Conservation (phyloP, 2,113 vertebrate species). For the Cavia porcellus region DNA sequence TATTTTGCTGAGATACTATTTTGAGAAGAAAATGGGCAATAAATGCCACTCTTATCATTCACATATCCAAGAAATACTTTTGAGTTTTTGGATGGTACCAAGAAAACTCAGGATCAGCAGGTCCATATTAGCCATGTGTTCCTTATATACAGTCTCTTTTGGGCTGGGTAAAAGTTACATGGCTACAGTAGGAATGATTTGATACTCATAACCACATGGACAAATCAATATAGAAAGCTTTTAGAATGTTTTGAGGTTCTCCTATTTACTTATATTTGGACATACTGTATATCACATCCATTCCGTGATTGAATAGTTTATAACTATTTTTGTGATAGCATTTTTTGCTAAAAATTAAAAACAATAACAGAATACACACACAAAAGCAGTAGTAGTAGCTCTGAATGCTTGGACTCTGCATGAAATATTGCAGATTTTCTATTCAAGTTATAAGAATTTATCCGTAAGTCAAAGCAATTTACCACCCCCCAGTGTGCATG, state of each 20-base stretch:
- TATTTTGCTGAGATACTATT: background rate
- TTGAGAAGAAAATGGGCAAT: background rate
- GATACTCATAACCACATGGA: background rate
- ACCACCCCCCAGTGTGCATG: background rate
- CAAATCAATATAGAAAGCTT: background rate
- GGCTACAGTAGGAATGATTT: background rate
- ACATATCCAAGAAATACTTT: background rate
- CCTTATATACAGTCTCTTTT: background rate
- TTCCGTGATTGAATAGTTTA: background rate
- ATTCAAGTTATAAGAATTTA: background rate
- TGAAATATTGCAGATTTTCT: background rate
- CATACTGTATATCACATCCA: background rate
- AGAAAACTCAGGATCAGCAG: background rate
- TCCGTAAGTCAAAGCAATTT: background rate
- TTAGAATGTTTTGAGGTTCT: background rate
- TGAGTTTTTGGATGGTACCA: background rate
- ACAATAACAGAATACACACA: background rate
- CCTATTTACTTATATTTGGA: background rate
- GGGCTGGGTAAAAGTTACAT: background rate
- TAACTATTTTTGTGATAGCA: background rate
- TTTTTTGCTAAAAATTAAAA: background rate
- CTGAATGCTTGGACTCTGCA: background rate
- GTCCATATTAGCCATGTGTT: background rate
- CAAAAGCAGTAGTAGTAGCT: background rate
- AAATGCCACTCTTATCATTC: background rate